These are phyloP conservation scores for Aplochiton taeniatus DNA, from an alignment of 2,797 vertebrate species.

Conservation along the genomic window DNA sequence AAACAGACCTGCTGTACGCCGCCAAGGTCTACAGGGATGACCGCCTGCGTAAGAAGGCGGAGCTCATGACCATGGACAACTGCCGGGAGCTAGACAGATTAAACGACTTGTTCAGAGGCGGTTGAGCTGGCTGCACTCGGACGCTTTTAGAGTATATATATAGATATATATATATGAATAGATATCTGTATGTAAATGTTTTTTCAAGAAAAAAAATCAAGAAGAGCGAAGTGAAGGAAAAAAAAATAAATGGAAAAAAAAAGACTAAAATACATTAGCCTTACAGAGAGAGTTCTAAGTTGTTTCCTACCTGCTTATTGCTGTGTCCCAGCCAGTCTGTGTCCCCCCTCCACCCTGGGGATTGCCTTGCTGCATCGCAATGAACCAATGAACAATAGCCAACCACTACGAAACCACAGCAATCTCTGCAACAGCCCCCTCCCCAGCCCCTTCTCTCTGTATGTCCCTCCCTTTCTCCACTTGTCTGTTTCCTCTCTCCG, in stretches of 20 bases:
- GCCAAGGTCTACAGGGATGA: conserved; percentile 96
- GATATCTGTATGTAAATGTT: conserved; percentile 67
- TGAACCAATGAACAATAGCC: conserved; percentile 36
- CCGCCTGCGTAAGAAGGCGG: conserved; percentile 90
- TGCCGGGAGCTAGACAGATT: conserved; percentile 94
- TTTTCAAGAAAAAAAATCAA: conserved; percentile 39
- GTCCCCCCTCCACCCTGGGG: conserved; percentile 20
- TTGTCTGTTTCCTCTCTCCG: conserved; percentile 42
- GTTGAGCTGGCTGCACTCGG: conserved; percentile 70
- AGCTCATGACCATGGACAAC: conserved; percentile 95
- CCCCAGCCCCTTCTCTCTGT: not conserved
- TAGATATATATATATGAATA: conserved; percentile 65
- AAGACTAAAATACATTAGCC: conserved; percentile 54
- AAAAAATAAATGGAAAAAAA: conserved; percentile 35
- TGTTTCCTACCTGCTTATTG: too few species aligned
- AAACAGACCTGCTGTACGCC: conserved; percentile 92
- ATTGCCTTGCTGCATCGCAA: conserved; percentile 48
- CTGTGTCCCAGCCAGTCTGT: conserved; percentile 35
- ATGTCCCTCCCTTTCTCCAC: not conserved
- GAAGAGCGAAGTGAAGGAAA: conserved; percentile 53
- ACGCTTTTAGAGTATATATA: conserved; percentile 57
- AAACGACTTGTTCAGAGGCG: conserved; percentile 92
- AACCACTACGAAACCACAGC: conserved; percentile 16
- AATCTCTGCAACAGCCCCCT: conserved; percentile 30
- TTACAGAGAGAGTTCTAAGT: conserved; percentile 57